Evolutionary conservation across 2,113 vertebrate genomes (phyloP), one percentile per base, ranked within the genome.

Genomic region (Melanerpes formicivorus): DNA sequence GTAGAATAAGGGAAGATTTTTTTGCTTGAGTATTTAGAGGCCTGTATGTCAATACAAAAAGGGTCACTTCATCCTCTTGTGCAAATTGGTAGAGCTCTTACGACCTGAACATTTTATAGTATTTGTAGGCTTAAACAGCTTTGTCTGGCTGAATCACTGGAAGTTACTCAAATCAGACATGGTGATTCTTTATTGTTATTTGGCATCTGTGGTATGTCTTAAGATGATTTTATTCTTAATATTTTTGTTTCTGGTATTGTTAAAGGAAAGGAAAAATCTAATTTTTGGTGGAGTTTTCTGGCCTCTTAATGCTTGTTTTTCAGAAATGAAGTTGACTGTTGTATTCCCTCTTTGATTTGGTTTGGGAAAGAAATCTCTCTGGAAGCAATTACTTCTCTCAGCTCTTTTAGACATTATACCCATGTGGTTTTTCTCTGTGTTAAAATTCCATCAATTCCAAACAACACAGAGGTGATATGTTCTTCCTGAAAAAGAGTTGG

Each of bases 361-460:
- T 76, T 93, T 64, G 59, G 86, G 69, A 90, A 93, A 65, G 65
- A 91, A 79, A 62, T 85, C 60, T 96, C 92, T 96, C 59, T 93
- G 94, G 91, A 96, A 94, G 87, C 90, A 93, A 93, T 95, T 92
- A 88, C 59, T 92, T 90, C 58, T 88, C 63, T 64, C n/a, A 46
- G 72, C 55, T 67, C 56, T 72, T 76, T 37, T 42, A 92, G 54
- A 46, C 73, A n/a, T 52, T 85, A 60, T 74, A 80, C 65, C 77
- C 76, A 59, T 84, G 80, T 84, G 90, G 9, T 55, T 88, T 95
- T 94, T 83, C 69, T 90, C 62, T 18, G 62, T 58, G 71, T 90
- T 85, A 40, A 75, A 95, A 77, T 89, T 93, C 91, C 82, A 83
- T 81, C 88, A 74, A 58, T 95, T 95, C 63, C 76, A 90, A 95